A percentile compares a stretch with the other conserved stretches of the same genome.
These are phyloP conservation scores for Amblyjoppa proteus DNA, from an alignment of 2,888 invertebrate species.

Conservation along the genomic window DNA sequence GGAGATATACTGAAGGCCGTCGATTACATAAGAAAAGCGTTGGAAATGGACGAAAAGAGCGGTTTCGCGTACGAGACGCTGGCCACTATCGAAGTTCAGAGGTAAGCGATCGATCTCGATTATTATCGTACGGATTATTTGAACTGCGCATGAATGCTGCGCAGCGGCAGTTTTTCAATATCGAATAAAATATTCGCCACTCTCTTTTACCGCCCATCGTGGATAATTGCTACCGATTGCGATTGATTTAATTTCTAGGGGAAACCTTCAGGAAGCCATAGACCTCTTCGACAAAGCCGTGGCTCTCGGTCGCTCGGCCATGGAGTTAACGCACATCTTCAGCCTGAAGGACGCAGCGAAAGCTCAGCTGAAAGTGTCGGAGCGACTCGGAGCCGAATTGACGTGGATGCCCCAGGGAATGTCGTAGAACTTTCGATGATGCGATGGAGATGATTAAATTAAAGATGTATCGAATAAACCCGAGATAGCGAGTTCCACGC, in stretches of 20 bases:
- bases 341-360: conserved; percentile 95
- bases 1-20: conserved; percentile 93
- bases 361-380: conserved; percentile 94
- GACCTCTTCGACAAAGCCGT: conserved; percentile 96
- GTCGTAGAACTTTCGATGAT: conserved; percentile 62
- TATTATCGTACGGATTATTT: conserved; percentile 8
- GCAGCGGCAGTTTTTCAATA: neutral
- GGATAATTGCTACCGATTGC: neutral
- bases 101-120: conserved; percentile 71
- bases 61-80: conserved; percentile 98
- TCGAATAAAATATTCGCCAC: neutral
- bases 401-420: conserved; percentile 74
- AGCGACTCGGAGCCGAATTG: conserved; percentile 89
- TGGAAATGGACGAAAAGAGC: conserved; percentile 95
- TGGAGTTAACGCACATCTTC: conserved; percentile 96
- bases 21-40: conserved; percentile 91
- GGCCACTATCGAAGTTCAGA: conserved; percentile 97
- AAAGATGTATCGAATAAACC: conserved; percentile 52
- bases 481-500: conserved; percentile 24
- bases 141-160: too few species aligned
- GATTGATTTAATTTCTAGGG: conserved; percentile 86
- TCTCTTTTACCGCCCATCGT: neutral
- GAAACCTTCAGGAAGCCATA: conserved; percentile 93
- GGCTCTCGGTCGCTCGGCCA: conserved; percentile 92
- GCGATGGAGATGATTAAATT: conserved; percentile 41